These are phyloP conservation scores for Enteromius fasciolatus DNA, from an alignment of 2,797 vertebrate species.

Conservation along the genomic window DNA sequence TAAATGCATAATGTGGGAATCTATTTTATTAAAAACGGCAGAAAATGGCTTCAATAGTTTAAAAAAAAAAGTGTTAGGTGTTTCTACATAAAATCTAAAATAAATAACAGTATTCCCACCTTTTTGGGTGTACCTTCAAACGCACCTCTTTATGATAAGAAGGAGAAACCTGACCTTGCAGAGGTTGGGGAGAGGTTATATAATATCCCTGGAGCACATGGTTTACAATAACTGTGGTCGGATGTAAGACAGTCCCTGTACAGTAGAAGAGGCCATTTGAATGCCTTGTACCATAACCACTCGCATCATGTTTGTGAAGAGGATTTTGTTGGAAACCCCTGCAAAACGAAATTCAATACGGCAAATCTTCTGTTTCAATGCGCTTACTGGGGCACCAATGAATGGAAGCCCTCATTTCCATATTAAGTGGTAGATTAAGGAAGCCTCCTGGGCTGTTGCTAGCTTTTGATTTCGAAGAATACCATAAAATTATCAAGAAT, in stretches of 20 bases:
- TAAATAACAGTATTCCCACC: background rate
- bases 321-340: constrained; percentile 39
- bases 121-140: background rate
- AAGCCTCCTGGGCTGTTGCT: constrained; percentile 17
- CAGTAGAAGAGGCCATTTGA: constrained; percentile 10
- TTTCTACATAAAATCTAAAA: background rate
- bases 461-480: constrained; percentile 37
- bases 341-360: constrained; percentile 39
- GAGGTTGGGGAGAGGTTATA: constrained; percentile 12
- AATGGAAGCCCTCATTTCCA: constrained; percentile 48
- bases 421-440: constrained; percentile 56
- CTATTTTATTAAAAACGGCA: background rate
- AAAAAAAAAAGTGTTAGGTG: background rate
- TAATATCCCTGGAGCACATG: constrained; percentile 10
- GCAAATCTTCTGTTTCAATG: constrained; percentile 33
- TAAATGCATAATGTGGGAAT: background rate
- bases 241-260: constrained; percentile 9
- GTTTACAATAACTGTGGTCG: constrained; percentile 17
- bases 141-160: background rate
- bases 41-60: background rate
- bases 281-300: background rate
- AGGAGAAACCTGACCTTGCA: constrained; percentile 25
- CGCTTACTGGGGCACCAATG: constrained; percentile 6
- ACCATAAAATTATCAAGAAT: constrained; percentile 18
- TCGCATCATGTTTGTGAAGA: background rate